Evolutionary conservation across 1,140 invertebrate species (phyloP).

Genomic region (Drosophila elegans): DNA sequence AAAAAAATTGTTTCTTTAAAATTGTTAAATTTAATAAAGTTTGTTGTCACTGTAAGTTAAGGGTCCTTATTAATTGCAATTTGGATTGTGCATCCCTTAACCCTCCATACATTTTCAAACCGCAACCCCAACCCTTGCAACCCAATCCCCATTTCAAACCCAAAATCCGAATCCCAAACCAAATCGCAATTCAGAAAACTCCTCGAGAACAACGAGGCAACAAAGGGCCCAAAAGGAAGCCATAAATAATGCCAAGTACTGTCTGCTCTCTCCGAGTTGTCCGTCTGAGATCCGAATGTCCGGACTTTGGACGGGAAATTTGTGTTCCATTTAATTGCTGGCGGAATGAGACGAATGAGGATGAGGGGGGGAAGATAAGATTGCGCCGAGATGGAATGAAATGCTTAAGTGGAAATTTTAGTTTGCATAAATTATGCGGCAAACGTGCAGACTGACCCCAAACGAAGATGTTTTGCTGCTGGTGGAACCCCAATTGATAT

Average conservation of each 20-base stretch:
- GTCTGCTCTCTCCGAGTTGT: conserved; percentile 39
- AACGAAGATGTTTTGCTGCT: conserved; percentile 19
- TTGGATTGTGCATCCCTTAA: conserved; percentile 43
- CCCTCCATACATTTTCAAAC: conserved; percentile 1
- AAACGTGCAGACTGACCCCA: conserved; percentile 45
- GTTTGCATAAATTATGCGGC: conserved; percentile 74
- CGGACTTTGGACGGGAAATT: conserved; percentile 49
- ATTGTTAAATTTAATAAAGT: too few species aligned
- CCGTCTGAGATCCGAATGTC: conserved; percentile 7
- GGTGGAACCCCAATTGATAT: background rate
- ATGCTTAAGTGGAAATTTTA: conserved; percentile 74
- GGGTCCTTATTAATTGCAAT: conserved; percentile 65
- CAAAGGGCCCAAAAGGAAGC: conserved; percentile 50
- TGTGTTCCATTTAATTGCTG: conserved; percentile 67
- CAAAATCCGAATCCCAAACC: conserved; percentile 11
- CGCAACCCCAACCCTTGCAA: background rate
- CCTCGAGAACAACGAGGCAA: conserved; percentile 46
- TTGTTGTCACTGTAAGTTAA: conserved; percentile 1
- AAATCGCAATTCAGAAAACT: conserved; percentile 41
- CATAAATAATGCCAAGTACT: conserved; percentile 78
- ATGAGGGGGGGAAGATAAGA: conserved; percentile 28
- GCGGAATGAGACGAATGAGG: conserved; percentile 3
- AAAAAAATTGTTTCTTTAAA: too few species aligned
- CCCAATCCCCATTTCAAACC: conserved; percentile 2
- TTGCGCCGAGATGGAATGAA: conserved; percentile 39